Percentiles rank a stretch among this genome's conserved stretches.
phyloP scores from a whole-genome alignment of 2,888 invertebrate genomes.

The Platycheirus rosarum region DNA sequence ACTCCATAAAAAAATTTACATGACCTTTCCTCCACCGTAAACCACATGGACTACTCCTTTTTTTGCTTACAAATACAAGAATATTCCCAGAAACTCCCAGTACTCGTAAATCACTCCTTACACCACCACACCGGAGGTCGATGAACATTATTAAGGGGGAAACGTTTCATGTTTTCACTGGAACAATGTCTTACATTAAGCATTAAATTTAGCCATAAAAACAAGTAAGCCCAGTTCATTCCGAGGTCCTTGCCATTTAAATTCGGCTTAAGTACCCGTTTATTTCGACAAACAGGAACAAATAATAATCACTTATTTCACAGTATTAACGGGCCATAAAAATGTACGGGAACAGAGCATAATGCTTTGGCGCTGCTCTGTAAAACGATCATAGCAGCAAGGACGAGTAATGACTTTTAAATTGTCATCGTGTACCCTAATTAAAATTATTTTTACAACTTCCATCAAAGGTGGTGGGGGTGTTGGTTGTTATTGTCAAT shows the following conservation, averaged over 20 bases:
- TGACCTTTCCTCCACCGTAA: neutral
- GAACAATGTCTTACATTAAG: slow-evolving; percentile 34
- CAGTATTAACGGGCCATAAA: slow-evolving; percentile 69
- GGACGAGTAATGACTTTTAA: slow-evolving; percentile 68
- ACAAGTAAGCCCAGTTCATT: slow-evolving; percentile 42
- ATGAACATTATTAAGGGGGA: neutral
- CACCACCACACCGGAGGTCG: neutral
- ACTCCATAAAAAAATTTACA: neutral
- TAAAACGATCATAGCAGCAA: slow-evolving; percentile 35
- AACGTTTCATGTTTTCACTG: neutral
- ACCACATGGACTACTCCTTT: neutral
- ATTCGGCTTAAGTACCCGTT: slow-evolving; percentile 53
- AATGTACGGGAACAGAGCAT: neutral
- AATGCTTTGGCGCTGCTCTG: neutral
- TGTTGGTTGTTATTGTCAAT: slow-evolving; percentile 24
- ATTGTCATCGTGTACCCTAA: slow-evolving; percentile 71
- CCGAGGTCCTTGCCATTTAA: slow-evolving; percentile 52
- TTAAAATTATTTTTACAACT: slow-evolving; percentile 70
- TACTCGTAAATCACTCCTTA: slow-evolving; percentile 26
- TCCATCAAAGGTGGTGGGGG: slow-evolving; percentile 21
- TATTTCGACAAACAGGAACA: slow-evolving; percentile 29
- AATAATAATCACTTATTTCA: slow-evolving; percentile 62
- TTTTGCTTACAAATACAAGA: slow-evolving; percentile 1
- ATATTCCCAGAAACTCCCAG: neutral
- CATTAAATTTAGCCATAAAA: slow-evolving; percentile 41